phyloP scores from a whole-genome alignment of 2,113 vertebrate genomes.

The Notarius quadriscutis region DNA sequence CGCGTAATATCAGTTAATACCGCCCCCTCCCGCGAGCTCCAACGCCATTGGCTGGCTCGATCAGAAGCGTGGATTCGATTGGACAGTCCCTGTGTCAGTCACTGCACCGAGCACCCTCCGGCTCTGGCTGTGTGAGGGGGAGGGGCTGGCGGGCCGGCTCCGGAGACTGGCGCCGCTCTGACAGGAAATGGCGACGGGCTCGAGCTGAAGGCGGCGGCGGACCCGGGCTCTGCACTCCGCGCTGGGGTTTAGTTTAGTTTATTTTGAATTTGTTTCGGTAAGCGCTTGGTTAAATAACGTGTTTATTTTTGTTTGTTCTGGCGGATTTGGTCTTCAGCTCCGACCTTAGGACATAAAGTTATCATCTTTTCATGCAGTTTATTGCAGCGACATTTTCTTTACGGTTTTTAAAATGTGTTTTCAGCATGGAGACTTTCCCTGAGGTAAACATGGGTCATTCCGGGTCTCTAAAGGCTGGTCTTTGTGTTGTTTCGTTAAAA shows the following conservation, averaged over 20 bases:
- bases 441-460: background rate
- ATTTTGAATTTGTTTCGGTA: background rate
- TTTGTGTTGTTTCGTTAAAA: background rate
- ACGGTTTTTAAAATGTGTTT: background rate
- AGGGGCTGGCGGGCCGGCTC: background rate
- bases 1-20: background rate
- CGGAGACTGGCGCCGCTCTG: no score
- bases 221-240: no score
- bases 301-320: background rate
- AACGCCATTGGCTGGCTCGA: slow-evolving; percentile 32
- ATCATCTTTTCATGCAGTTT: background rate
- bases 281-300: background rate
- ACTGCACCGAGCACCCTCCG: background rate
- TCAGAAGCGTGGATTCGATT: slow-evolving; percentile 12
- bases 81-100: background rate
- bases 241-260: background rate
- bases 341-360: background rate
- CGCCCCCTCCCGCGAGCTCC: background rate
- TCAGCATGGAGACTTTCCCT: background rate
- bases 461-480: background rate
- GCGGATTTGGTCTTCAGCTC: background rate
- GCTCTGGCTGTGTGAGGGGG: background rate
- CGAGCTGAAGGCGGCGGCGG: background rate
- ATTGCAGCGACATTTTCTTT: background rate
- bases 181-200: background rate